Evolutionary conservation across 2,113 vertebrate species (phyloP).

Genomic region (Paralichthys olivaceus): DNA sequence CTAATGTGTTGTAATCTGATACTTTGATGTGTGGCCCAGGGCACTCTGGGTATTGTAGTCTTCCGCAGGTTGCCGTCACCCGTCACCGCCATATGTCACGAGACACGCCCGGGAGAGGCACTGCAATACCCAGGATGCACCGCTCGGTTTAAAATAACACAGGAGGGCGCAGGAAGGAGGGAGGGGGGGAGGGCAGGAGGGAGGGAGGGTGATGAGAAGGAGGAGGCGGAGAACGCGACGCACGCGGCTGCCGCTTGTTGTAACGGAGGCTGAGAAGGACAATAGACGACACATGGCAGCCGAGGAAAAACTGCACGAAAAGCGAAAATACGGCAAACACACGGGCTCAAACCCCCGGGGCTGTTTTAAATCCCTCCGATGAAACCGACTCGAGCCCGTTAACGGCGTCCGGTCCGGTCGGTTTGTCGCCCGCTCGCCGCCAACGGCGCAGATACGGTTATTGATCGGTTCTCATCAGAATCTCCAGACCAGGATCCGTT

Average conservation of each 20-base stretch:
- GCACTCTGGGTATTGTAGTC: constrained; percentile 81
- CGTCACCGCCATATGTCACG: constrained; percentile 66
- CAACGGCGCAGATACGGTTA: too few species aligned
- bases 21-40: constrained; percentile 73
- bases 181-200: constrained; percentile 17
- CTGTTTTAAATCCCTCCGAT: neutral
- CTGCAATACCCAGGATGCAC: constrained; percentile 80
- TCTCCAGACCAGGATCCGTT: too few species aligned
- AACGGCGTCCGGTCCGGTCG: too few species aligned
- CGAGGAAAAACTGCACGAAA: neutral
- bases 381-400: too few species aligned
- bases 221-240: constrained; percentile 53
- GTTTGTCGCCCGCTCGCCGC: too few species aligned
- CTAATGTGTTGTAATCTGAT: constrained; percentile 82
- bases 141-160: constrained; percentile 72
- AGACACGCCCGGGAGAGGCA: constrained; percentile 81
- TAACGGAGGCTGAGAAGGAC: constrained; percentile 74
- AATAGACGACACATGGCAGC: constrained; percentile 78
- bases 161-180: constrained; percentile 47
- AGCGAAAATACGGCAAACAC: neutral
- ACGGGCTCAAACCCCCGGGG: neutral
- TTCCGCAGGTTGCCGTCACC: constrained; percentile 30
- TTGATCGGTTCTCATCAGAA: too few species aligned
- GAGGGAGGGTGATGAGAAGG: constrained; percentile 27
- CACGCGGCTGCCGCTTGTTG: constrained; percentile 66